A percentile compares a stretch with the other conserved stretches of the same genome.
These are phyloP conservation scores for Xiphias gladius DNA, from an alignment of 2,113 vertebrate species.

Conservation along the genomic window DNA sequence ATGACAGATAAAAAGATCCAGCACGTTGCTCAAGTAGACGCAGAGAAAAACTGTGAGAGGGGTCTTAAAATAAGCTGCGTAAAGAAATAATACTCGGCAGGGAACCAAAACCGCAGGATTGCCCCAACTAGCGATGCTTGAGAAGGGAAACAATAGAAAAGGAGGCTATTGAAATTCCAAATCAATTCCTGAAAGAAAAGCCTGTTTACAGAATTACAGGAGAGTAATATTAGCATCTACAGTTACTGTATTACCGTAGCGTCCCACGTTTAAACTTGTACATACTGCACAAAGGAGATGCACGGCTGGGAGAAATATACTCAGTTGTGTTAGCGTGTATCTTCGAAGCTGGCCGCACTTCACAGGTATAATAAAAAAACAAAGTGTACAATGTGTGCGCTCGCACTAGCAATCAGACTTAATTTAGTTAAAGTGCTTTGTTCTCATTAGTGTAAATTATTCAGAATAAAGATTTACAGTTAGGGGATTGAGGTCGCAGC, in stretches of 20 bases:
- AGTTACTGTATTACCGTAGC: neutral
- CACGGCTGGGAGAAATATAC: neutral
- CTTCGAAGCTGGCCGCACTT: neutral
- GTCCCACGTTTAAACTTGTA: neutral
- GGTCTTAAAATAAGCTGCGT: conserved; percentile 30
- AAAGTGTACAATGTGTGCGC: neutral
- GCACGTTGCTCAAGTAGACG: neutral
- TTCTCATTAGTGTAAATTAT: conserved; percentile 26
- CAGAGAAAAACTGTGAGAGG: neutral
- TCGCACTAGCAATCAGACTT: neutral
- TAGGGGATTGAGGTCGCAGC: conserved; percentile 17
- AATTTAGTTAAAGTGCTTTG: conserved; percentile 14
- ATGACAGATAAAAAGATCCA: conserved; percentile 43
- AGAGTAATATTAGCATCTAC: neutral
- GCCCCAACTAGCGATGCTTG: conserved; percentile 1
- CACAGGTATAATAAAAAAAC: neutral
- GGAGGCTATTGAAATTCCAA: neutral
- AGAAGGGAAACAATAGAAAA: conserved; percentile 13
- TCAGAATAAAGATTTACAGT: conserved; percentile 34
- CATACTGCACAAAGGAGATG: neutral
- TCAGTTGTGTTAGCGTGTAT: neutral
- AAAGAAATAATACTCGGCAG: conserved; percentile 22
- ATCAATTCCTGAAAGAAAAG: neutral
- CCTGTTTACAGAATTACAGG: neutral
- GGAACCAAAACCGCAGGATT: conserved; percentile 20